phyloP scores from a whole-genome alignment of 2,888 invertebrate species.

The Actias luna region DNA sequence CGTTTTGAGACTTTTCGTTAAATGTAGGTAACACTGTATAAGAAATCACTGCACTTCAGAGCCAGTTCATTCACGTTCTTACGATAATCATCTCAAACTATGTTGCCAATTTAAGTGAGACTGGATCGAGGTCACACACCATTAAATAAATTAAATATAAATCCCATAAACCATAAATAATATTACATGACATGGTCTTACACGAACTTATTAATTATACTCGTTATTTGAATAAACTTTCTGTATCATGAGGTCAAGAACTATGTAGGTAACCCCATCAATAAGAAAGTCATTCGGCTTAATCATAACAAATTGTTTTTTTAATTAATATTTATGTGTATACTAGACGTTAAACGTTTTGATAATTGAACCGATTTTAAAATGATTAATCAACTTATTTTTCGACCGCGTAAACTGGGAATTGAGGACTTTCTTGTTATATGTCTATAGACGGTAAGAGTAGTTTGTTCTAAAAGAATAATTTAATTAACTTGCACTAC shows the following conservation, averaged over 20 bases:
- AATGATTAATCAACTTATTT: background rate
- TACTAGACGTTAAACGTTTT: background rate
- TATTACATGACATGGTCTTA: background rate
- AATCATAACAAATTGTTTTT: conserved; percentile 17
- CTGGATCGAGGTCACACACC: background rate
- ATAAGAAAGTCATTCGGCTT: conserved; percentile 5
- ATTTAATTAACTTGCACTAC: no score
- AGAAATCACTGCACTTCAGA: no score
- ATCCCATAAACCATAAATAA: background rate
- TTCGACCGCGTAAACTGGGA: background rate
- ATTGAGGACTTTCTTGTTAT: background rate
- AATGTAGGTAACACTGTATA: no score
- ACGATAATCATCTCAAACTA: no score
- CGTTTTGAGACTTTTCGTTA: no score
- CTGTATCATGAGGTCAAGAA: background rate
- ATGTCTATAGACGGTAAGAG: background rate
- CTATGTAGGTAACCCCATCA: conserved; percentile 5
- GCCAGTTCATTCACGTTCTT: no score
- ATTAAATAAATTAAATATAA: background rate
- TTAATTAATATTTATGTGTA: background rate
- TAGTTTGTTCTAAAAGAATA: background rate
- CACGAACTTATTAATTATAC: background rate
- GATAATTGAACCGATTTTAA: background rate
- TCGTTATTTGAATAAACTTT: background rate
- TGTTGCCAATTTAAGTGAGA: no score